These are phyloP conservation scores for Drosophila pachea DNA, from an alignment of 1,140 invertebrate species.

Conservation along the genomic window DNA sequence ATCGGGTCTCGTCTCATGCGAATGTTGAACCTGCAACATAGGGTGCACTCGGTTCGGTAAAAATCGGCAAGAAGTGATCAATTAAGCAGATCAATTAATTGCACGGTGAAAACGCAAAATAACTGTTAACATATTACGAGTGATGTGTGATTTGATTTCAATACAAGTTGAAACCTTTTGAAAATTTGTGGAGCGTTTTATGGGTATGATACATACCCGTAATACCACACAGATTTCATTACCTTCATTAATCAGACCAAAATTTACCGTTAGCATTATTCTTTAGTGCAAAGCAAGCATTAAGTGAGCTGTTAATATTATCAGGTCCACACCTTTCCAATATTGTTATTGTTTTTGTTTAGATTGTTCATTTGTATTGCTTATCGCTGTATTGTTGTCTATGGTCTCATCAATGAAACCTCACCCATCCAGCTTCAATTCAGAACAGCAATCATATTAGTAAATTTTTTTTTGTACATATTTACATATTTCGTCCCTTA, in stretches of 20 bases:
- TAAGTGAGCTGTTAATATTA: conserved; percentile 31
- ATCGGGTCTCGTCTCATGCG: conserved; percentile 21
- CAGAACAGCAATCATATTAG: conserved; percentile 3
- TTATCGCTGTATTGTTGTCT: conserved; percentile 34
- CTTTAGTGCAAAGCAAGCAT: background rate
- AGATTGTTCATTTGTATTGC: conserved; percentile 27
- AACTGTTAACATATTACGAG: background rate
- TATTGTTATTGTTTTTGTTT: conserved; percentile 14
- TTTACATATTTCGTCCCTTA: background rate
- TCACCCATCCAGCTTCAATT: conserved; percentile 10
- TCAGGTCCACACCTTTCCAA: conserved; percentile 32
- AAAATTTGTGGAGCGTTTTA: too few relatives aligned
- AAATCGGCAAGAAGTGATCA: background rate
- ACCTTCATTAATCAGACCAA: conserved; percentile 22
- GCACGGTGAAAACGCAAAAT: conserved; percentile 5
- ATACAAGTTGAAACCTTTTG: too few relatives aligned
- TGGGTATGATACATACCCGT: too few relatives aligned
- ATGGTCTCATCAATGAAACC: conserved; percentile 28
- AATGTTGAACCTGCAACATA: conserved; percentile 7
- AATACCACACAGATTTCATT: background rate
- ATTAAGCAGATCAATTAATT: conserved; percentile 6
- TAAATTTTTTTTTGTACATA: background rate
- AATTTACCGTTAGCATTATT: conserved; percentile 6
- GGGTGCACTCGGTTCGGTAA: conserved; percentile 2
- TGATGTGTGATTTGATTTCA: conserved; percentile 16